These are phyloP conservation scores for Oxyruncus cristatus DNA, from an alignment of 2,113 vertebrate species.

Conservation along the genomic window DNA sequence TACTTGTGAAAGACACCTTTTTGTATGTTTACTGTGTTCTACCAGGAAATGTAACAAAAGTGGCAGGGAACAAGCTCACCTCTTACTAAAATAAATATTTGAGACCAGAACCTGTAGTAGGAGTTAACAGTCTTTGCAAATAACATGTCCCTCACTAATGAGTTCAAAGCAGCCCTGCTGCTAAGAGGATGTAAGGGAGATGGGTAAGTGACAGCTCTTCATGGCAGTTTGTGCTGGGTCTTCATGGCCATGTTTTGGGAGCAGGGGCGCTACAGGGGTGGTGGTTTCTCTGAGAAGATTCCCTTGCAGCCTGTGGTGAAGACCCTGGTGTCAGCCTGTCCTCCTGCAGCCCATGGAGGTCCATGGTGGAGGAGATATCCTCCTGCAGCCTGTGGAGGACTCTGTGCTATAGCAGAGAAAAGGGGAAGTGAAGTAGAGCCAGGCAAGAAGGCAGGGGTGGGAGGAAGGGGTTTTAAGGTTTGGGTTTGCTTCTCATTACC, in stretches of 20 bases:
- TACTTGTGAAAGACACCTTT: background rate
- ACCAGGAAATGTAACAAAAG: background rate
- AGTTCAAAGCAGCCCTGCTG: background rate
- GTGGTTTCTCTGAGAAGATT: background rate
- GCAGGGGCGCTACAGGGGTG: accelerated
- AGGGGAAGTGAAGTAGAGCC: background rate
- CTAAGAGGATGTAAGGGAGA: background rate
- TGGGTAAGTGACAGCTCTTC: background rate
- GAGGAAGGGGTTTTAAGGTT: background rate
- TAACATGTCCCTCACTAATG: background rate
- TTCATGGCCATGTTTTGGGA: background rate
- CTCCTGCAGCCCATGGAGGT: background rate
- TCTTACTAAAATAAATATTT: background rate
- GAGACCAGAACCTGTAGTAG: background rate
- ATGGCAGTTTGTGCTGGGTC: background rate
- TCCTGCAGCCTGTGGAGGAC: background rate
- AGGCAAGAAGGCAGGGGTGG: background rate
- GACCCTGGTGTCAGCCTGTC: background rate
- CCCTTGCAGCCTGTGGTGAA: background rate
- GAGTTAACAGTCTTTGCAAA: background rate
- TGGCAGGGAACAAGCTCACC: background rate
- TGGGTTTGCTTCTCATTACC: background rate
- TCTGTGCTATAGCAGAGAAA: background rate
- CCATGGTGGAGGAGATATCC: background rate
- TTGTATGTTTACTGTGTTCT: background rate